A percentile compares a stretch with the other conserved stretches of the same genome.
Evolutionary conservation across 2,888 invertebrate genomes (phyloP).

Genomic region (Lochmaea crataegi): DNA sequence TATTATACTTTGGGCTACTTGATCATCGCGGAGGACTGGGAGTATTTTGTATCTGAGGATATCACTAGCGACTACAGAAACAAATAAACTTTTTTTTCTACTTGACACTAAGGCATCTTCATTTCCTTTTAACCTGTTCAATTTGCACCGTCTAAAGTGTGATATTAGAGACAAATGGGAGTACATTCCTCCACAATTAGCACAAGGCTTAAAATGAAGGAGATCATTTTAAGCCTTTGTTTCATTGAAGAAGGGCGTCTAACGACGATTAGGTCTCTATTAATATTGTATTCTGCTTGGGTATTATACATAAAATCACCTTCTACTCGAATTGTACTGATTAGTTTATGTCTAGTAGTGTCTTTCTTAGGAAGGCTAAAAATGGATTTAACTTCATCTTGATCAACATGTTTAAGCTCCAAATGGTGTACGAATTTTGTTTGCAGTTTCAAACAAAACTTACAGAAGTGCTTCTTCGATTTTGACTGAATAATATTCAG

Average conservation of each 20-base stretch:
- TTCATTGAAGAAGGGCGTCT: slow-evolving; percentile 1
- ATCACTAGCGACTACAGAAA: slow-evolving; percentile 3
- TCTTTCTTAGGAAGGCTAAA: not conserved
- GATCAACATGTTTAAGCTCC: slow-evolving; percentile 6
- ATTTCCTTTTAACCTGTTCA: slow-evolving; percentile 1
- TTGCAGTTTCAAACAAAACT: slow-evolving; percentile 8
- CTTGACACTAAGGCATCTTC: not conserved
- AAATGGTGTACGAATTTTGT: slow-evolving; percentile 15
- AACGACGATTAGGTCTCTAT: slow-evolving; percentile 7
- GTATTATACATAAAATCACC: slow-evolving; percentile 12
- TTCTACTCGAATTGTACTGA: not conserved
- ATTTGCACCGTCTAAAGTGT: too few relatives aligned
- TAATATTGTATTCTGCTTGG: not conserved
- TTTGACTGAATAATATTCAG: not conserved
- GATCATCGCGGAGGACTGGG: not conserved
- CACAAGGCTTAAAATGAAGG: too few relatives aligned
- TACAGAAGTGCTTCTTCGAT: slow-evolving; percentile 20
- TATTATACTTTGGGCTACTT: not conserved
- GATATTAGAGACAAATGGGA: not conserved
- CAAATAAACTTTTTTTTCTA: slow-evolving; percentile 3
- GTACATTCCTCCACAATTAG: too few relatives aligned
- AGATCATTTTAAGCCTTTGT: too few relatives aligned
- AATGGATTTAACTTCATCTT: not conserved
- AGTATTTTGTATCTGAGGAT: not conserved
- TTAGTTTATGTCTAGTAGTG: not conserved